Conservation (phyloP, 2,797 vertebrate species). For the Cottoperca gobio region DNA sequence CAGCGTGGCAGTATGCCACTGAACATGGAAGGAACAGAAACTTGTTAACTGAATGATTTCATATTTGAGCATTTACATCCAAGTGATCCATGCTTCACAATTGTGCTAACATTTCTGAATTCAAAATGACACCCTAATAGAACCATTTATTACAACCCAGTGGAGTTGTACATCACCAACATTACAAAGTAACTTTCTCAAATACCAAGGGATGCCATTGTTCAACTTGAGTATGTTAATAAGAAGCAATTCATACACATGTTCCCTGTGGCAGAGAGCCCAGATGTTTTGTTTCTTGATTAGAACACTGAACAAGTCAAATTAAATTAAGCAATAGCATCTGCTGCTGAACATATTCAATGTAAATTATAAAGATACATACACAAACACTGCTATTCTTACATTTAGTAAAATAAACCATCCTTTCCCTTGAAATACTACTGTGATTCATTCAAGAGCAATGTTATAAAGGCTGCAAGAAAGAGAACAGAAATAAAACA, state of each 20-base stretch:
- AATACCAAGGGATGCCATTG: slow-evolving; percentile 2
- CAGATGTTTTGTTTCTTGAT: slow-evolving; percentile 22
- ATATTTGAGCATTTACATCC: slow-evolving; percentile 23
- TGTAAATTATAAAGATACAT: neutral
- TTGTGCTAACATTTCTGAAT: slow-evolving; percentile 25
- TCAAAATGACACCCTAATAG: slow-evolving; percentile 6
- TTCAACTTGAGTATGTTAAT: slow-evolving; percentile 21
- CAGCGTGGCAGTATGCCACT: slow-evolving; percentile 4
- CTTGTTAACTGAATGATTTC: slow-evolving; percentile 16
- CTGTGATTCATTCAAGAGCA: slow-evolving; percentile 18
- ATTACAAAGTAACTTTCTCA: slow-evolving; percentile 3
- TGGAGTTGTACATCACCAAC: slow-evolving; percentile 1
- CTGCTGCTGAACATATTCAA: neutral
- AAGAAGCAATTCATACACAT: slow-evolving; percentile 1
- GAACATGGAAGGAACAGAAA: slow-evolving; percentile 24
- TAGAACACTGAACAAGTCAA: neutral
- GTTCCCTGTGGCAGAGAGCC: slow-evolving; percentile 5
- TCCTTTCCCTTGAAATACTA: slow-evolving; percentile 13
- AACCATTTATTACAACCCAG: slow-evolving; percentile 14
- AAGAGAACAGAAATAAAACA: neutral
- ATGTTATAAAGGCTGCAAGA: slow-evolving; percentile 18
- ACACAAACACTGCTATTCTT: neutral
- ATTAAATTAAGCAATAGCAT: slow-evolving; percentile 5
- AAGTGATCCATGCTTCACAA: slow-evolving; percentile 5
- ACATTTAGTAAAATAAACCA: slow-evolving; percentile 14